Percentiles rank a stretch among this genome's conserved stretches.
These are phyloP conservation scores for Oncorhynchus keta DNA, from an alignment of 2,113 vertebrate genomes.

Conservation along the genomic window DNA sequence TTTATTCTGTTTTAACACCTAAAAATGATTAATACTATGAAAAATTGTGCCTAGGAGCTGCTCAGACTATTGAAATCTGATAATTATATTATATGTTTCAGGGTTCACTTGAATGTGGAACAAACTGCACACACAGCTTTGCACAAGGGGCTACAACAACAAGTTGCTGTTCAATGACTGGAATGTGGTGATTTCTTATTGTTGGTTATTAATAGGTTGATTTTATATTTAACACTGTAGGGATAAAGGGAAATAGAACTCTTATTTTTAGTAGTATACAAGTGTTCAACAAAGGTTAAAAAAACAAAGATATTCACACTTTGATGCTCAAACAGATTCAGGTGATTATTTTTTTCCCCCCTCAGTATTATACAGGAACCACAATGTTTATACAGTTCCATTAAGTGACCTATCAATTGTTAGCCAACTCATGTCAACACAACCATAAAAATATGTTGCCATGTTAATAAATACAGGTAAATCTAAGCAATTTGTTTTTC, in stretches of 20 bases:
- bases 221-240: background rate
- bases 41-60: background rate
- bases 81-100: conserved; percentile 14
- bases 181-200: conserved; percentile 10
- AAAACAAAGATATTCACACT: background rate
- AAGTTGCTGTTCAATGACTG: conserved; percentile 32
- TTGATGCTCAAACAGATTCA: background rate
- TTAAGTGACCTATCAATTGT: background rate
- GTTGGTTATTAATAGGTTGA: background rate
- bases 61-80: conserved; percentile 16
- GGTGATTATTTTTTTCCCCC: too few species aligned
- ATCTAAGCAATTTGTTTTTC: conserved; percentile 1
- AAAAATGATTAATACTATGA: background rate
- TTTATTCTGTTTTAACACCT: background rate
- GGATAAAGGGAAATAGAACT: background rate
- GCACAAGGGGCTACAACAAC: background rate
- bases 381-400: background rate
- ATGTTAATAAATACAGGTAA: background rate
- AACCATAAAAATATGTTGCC: too few species aligned
- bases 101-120: background rate
- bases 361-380: background rate
- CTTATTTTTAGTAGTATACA: background rate
- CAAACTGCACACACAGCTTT: conserved; percentile 2
- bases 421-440: background rate
- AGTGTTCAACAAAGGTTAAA: background rate